phyloP scores from a whole-genome alignment of 2,113 vertebrate species.

The Corydoras sp. region DNA sequence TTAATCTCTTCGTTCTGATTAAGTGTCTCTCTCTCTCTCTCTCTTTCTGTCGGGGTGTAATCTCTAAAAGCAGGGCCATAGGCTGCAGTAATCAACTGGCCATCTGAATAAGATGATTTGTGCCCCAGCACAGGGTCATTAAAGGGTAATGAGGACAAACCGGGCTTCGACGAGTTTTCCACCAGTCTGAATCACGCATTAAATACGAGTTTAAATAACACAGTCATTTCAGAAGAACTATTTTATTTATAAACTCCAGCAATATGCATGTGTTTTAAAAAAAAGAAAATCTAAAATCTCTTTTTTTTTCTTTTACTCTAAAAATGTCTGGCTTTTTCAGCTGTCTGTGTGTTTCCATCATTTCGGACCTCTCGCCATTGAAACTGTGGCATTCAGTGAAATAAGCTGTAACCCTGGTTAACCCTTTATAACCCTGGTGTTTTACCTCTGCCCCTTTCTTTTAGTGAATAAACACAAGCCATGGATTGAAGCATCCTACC shows the following conservation, averaged over 20 bases:
- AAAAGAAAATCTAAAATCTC: too few species aligned
- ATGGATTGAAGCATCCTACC: constrained; percentile 96
- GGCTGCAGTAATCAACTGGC: not conserved
- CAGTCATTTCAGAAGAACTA: too few species aligned
- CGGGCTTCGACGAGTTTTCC: constrained; percentile 22
- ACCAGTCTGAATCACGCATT: too few species aligned
- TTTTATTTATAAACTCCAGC: too few species aligned
- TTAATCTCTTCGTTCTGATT: not conserved
- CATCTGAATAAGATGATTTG: constrained; percentile 51
- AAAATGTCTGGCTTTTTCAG: too few species aligned
- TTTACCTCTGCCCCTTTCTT: constrained; percentile 16
- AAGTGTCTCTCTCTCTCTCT: not conserved
- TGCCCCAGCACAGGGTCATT: constrained; percentile 39
- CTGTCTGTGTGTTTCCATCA: too few species aligned
- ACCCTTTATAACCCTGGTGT: not conserved
- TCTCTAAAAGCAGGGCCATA: too few species aligned
- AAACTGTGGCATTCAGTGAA: too few species aligned
- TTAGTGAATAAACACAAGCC: constrained; percentile 98
- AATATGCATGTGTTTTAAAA: too few species aligned
- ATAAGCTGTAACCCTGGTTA: not conserved
- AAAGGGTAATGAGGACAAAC: constrained; percentile 34
- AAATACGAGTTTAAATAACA: too few species aligned
- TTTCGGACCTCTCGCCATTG: too few species aligned
- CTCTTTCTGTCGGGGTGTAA: not conserved
- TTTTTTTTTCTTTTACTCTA: too few species aligned